Conservation (phyloP, 1,140 invertebrate genomes). For the Drosophila trapezifrons region DNA sequence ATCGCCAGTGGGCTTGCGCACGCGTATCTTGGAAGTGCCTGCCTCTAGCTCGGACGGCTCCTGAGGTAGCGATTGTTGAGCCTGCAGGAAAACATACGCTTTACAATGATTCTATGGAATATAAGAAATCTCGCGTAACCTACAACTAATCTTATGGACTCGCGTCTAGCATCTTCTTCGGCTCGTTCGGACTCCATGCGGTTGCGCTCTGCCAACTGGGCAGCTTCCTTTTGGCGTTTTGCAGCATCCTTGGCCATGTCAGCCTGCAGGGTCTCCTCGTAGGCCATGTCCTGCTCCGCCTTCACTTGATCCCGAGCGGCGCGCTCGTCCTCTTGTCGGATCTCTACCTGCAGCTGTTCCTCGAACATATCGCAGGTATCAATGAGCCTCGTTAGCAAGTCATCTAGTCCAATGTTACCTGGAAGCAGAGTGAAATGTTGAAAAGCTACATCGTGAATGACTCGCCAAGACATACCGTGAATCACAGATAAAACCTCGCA, state of each 20-base stretch:
- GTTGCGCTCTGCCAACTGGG: conserved; percentile 88
- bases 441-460: no score
- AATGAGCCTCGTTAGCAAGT: conserved; percentile 93
- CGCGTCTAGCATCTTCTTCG: conserved; percentile 89
- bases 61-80: conserved; percentile 87
- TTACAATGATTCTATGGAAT: not conserved
- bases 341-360: conserved; percentile 91
- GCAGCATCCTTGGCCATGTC: conserved; percentile 96
- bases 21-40: conserved; percentile 89
- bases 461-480: conserved; percentile 60
- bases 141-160: conserved; percentile 85
- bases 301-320: conserved; percentile 95
- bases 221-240: conserved; percentile 89
- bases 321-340: conserved; percentile 93
- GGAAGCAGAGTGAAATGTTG: not conserved
- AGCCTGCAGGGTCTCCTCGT: conserved; percentile 93
- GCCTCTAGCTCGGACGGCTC: conserved; percentile 86
- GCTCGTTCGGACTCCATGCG: conserved; percentile 89
- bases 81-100: conserved; percentile 48
- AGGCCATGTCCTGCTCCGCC: conserved; percentile 96
- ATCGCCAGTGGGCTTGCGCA: conserved; percentile 90
- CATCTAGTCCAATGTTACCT: conserved; percentile 92
- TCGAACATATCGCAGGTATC: conserved; percentile 94
- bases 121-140: not conserved
- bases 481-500: conserved; percentile 92